These are phyloP conservation scores for Tenthredo amoena DNA, from an alignment of 2,888 invertebrate genomes.

Conservation along the genomic window DNA sequence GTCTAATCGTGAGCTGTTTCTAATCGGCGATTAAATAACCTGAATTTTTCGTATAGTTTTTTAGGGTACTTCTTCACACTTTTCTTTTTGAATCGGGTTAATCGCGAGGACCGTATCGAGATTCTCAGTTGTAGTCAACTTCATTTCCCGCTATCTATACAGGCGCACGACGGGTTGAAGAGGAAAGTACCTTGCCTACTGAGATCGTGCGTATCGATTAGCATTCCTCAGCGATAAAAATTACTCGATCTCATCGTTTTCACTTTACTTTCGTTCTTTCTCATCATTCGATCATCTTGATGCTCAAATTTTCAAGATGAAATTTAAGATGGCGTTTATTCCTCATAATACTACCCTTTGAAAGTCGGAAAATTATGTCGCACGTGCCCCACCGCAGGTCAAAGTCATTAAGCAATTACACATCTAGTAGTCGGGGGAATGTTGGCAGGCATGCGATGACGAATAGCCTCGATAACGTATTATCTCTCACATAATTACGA, in stretches of 20 bases:
- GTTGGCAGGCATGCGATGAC: constrained; percentile 10
- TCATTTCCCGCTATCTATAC: background rate
- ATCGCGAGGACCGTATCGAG: background rate
- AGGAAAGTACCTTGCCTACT: background rate
- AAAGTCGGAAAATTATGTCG: constrained; percentile 1
- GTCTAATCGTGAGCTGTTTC: constrained; percentile 1
- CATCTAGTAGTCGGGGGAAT: background rate
- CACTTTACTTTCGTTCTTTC: background rate
- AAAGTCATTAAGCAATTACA: constrained; percentile 27
- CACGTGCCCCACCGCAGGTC: constrained; percentile 10
- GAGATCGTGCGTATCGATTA: constrained; percentile 8
- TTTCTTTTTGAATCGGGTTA: constrained; percentile 12
- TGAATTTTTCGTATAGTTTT: constrained; percentile 6
- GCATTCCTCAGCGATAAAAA: background rate
- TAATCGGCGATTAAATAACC: background rate
- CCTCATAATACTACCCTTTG: background rate
- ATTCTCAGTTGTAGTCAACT: background rate
- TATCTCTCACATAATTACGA: constrained; percentile 18
- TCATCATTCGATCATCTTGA: background rate
- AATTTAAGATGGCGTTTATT: background rate
- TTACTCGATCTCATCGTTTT: background rate
- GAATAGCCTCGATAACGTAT: constrained; percentile 3
- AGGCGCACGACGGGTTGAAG: background rate
- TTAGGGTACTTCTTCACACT: background rate
- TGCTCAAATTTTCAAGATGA: background rate